phyloP scores from a whole-genome alignment of 2,113 vertebrate species.

The Pituophis catenifer region DNA sequence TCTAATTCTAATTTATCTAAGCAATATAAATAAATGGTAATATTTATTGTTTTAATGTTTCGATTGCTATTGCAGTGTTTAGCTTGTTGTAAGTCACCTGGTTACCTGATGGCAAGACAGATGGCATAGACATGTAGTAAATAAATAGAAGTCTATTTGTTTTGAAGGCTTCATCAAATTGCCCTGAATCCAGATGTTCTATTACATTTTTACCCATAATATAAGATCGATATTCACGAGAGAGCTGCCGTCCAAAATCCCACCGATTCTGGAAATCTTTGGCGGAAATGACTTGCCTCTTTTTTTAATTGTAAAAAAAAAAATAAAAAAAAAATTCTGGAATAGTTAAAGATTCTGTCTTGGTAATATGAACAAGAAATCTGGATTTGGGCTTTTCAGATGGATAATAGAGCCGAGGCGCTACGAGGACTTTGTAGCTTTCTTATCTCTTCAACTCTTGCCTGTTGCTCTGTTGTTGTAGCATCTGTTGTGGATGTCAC shows the following conservation, averaged over 20 bases:
- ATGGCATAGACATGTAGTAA: no score
- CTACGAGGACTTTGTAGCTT: not conserved
- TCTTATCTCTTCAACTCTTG: not conserved
- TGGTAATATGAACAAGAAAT: not conserved
- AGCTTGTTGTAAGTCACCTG: no score
- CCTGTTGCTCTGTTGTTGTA: not conserved
- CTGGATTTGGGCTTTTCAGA: no score
- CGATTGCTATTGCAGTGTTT: no score
- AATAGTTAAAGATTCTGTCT: not conserved
- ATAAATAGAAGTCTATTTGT: not conserved
- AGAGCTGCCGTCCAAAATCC: not conserved
- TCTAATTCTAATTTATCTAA: no score
- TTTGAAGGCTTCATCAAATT: not conserved
- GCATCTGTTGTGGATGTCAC: not conserved
- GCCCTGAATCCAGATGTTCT: not conserved
- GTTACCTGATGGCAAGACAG: no score
- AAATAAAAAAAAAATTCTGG: not conserved
- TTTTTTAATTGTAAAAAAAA: not conserved
- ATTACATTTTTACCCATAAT: not conserved
- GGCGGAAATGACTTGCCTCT: not conserved
- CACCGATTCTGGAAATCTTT: not conserved
- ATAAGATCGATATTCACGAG: not conserved
- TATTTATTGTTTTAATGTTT: no score
- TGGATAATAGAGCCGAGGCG: not conserved
- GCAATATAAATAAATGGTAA: no score